phyloP scores from a whole-genome alignment of 2,888 invertebrate genomes.

The Ochropleura plecta region DNA sequence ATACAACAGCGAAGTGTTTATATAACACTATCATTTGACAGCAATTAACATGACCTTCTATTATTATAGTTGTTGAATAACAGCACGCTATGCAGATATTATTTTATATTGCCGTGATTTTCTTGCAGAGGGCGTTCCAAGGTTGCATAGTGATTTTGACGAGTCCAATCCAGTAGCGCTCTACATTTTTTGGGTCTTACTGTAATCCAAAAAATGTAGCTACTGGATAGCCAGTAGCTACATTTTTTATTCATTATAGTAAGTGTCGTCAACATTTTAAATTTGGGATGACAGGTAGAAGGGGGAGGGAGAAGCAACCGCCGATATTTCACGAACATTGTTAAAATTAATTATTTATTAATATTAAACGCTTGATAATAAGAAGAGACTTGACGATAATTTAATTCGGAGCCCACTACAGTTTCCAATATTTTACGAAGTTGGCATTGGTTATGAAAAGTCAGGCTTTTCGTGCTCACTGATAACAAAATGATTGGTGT shows the following conservation, averaged over 20 bases:
- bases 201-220: too few relatives aligned
- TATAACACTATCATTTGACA: slow-evolving; percentile 44
- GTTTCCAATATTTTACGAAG: neutral
- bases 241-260: too few relatives aligned
- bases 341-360: neutral
- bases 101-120: slow-evolving; percentile 20
- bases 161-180: too few relatives aligned
- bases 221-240: too few relatives aligned
- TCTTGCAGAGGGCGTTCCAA: slow-evolving; percentile 40
- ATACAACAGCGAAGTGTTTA: slow-evolving; percentile 39
- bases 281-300: neutral
- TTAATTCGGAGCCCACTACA: neutral
- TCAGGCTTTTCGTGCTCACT: neutral
- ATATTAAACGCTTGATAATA: neutral
- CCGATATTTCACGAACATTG: neutral
- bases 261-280: neutral
- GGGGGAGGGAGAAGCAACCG: neutral
- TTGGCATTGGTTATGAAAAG: neutral
- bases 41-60: slow-evolving; percentile 55
- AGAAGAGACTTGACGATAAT: neutral
- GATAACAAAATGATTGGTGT: neutral
- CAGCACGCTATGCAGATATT: slow-evolving; percentile 23
- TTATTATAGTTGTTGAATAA: slow-evolving; percentile 30
- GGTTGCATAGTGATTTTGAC: neutral
- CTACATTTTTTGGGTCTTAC: too few relatives aligned